Evolutionary conservation across 2,797 vertebrate genomes (phyloP).

Genomic region (Limosa lapponica): DNA sequence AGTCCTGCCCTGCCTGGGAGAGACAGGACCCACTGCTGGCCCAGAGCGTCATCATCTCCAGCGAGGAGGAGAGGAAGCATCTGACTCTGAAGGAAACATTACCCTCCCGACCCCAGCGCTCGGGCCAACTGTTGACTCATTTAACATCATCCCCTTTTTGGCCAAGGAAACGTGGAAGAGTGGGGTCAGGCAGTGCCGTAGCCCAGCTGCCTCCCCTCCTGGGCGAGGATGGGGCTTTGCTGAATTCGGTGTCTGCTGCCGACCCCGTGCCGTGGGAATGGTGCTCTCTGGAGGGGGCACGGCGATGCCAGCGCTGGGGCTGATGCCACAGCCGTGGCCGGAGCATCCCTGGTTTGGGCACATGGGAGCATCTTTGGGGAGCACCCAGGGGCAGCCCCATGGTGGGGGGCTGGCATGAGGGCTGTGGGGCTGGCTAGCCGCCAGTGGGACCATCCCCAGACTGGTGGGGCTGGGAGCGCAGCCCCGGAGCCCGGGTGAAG

Average conservation of each 20-base stretch:
- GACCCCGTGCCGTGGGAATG: rapidly evolving
- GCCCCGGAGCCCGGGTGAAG: neutral
- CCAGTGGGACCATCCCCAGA: neutral
- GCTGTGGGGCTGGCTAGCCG: neutral
- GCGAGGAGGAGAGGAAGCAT: neutral
- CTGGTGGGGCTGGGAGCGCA: rapidly evolving
- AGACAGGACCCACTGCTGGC: neutral
- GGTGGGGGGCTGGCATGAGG: neutral
- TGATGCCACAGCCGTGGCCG: rapidly evolving
- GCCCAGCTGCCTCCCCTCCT: neutral
- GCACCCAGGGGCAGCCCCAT: rapidly evolving
- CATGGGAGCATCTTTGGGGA: neutral
- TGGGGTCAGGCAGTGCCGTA: rapidly evolving
- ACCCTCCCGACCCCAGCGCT: neutral
- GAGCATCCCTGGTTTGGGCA: neutral
- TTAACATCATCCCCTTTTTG: neutral
- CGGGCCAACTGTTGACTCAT: neutral
- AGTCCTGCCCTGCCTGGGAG: rapidly evolving
- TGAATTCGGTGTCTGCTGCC: neutral
- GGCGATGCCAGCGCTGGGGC: neutral
- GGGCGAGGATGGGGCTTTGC: rapidly evolving
- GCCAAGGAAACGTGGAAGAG: neutral
- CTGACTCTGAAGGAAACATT: neutral
- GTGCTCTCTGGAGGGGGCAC: rapidly evolving
- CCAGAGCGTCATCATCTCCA: neutral